Base-by-base conservation (phyloP, 2,888 invertebrate genomes). In the Creontiades dilutus region DNA sequence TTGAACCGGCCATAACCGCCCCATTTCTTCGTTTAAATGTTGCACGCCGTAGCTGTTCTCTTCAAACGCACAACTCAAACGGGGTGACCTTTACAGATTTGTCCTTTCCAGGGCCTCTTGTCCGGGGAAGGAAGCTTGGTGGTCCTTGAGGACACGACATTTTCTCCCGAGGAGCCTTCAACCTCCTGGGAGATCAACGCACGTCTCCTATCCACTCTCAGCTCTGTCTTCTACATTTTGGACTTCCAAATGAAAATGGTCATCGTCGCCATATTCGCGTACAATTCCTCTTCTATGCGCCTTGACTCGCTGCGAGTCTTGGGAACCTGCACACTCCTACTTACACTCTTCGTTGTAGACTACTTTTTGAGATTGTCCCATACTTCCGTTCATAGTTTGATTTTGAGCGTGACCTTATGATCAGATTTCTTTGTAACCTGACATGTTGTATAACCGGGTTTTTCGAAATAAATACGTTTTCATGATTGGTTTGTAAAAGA, bases 221-320 rank as follows among this genome's bases (percentile, higher is more conserved):
- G 48, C 27, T 88, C 88, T 16, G 80, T 88, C 52, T 88, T 88
- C 88, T 88, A 78, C 78, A 88, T 88, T 28, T 19, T 88, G 78
- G 88, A 88, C 47, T 88, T 88, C 57, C 88, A 88, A 27, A 88
- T 88, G 88, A 88, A 88, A 52, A 88, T 88, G 88, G 88, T 78
- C 55, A 88, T 88, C n/a, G 88, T 88, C 78, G 88, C 88, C 52
- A 88, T 88, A 48, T 88, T 88, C 88, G 88, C 88, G 14, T 88
- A 88, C 80, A 88, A 88, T 80, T 88, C 88, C 14, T 61, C 88
- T n/a, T 78, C 88, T 23, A 48, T 76, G 48, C 57, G 78, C 23
- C 52, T 78, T 19, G 78, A 76, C 46, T 88, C 88, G 1, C 5
- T 88, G n/a, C n/a, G 88, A 47, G 52, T 78, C 46, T 76, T 47